Conservation (phyloP, 2,888 invertebrate species). For the Sphinx pinastri region DNA sequence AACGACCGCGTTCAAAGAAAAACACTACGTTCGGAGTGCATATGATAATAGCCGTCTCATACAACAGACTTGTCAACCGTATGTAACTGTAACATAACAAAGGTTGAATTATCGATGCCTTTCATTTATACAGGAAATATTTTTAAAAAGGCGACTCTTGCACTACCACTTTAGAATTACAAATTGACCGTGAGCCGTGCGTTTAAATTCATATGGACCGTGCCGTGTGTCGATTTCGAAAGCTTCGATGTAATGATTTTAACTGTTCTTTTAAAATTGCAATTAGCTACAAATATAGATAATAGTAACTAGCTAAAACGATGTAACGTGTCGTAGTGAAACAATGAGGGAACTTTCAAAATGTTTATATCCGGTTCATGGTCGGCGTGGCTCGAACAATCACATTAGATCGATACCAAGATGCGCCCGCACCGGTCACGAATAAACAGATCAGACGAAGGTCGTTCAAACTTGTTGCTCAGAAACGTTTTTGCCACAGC, state of each 20-base stretch:
- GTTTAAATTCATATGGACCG: constrained; percentile 31
- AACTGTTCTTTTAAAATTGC: constrained; percentile 30
- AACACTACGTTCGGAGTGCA: constrained; percentile 53
- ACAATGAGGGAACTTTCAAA: constrained; percentile 49
- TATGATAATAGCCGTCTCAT: constrained; percentile 67
- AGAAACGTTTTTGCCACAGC: constrained; percentile 50
- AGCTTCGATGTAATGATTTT: constrained; percentile 19
- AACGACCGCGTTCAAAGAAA: constrained; percentile 69
- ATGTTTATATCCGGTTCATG: constrained; percentile 50
- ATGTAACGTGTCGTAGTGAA: constrained; percentile 34
- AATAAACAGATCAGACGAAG: constrained; percentile 47
- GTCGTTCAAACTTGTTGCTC: constrained; percentile 49
- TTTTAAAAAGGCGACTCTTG: constrained; percentile 38
- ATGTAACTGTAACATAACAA: constrained; percentile 53
- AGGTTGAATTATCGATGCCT: constrained; percentile 52
- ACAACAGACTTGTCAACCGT: constrained; percentile 39
- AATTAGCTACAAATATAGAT: constrained; percentile 20
- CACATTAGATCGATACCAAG: constrained; percentile 41
- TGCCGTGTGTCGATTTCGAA: constrained; percentile 18
- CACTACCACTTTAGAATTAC: constrained; percentile 36
- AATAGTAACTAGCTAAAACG: constrained; percentile 26
- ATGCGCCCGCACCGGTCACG: constrained; percentile 49
- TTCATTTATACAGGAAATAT: constrained; percentile 48
- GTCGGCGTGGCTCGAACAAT: constrained; percentile 53
- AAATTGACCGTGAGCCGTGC: constrained; percentile 37